Percentiles rank a stretch among this genome's conserved stretches.
Conservation (phyloP, 1,140 invertebrate genomes). For the Araneus ventricosus region DNA sequence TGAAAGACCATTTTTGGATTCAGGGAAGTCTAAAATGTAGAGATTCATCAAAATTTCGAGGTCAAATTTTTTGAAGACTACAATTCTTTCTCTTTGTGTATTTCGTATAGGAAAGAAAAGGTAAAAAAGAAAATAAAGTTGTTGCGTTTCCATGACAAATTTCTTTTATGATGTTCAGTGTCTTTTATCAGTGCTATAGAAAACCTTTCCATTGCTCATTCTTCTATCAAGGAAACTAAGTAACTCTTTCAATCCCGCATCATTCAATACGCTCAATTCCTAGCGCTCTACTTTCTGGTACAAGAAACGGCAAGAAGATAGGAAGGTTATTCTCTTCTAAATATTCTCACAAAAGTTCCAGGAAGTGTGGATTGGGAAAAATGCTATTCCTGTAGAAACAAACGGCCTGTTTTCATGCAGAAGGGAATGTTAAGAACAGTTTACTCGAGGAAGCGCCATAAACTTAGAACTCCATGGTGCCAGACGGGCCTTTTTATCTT, state of each 20-base stretch:
- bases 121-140: not conserved
- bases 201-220: not conserved
- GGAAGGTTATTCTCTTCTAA: not conserved
- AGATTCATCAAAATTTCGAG: too few species aligned
- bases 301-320: not conserved
- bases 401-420: not conserved
- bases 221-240: not conserved
- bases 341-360: not conserved
- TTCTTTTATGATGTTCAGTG: not conserved
- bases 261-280: not conserved
- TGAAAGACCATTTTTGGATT: too few species aligned
- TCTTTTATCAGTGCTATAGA: not conserved
- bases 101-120: too few species aligned
- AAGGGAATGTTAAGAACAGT: slow-evolving; percentile 13
- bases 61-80: too few species aligned
- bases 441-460: slow-evolving; percentile 9
- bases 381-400: slow-evolving; percentile 27
- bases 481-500: slow-evolving; percentile 16
- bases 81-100: too few species aligned
- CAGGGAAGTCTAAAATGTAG: too few species aligned
- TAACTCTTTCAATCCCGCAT: slow-evolving; percentile 1
- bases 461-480: slow-evolving; percentile 7
- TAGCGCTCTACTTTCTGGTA: not conserved
- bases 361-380: not conserved
- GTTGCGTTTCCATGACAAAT: not conserved